A percentile compares a stretch with the other conserved stretches of the same genome.
phyloP scores from a whole-genome alignment of 2,113 vertebrate genomes.

The Gasterosteus aculeatus region DNA sequence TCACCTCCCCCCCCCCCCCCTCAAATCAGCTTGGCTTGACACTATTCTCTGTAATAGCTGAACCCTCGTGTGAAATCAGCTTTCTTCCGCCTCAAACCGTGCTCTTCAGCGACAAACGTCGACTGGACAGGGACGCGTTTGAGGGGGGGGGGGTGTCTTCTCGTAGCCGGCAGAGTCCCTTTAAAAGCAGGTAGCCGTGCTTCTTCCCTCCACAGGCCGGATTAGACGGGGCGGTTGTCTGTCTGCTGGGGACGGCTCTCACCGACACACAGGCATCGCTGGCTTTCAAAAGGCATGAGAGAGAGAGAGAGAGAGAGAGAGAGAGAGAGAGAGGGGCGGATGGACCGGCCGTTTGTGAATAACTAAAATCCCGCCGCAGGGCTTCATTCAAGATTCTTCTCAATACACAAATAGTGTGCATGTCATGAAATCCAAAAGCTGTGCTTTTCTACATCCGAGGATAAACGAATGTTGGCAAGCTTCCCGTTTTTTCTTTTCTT shows the following conservation, averaged over 20 bases:
- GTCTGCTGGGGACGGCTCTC: slow-evolving; percentile 26
- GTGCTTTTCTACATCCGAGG: slow-evolving; percentile 30
- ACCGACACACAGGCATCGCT: slow-evolving; percentile 51
- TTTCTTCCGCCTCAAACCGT: slow-evolving; percentile 8
- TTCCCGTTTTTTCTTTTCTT: background rate
- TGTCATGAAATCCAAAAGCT: slow-evolving; percentile 19
- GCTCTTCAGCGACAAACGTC: background rate
- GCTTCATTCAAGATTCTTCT: slow-evolving; percentile 28
- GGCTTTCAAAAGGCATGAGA: slow-evolving; percentile 57
- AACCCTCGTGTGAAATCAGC: background rate
- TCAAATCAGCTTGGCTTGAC: background rate
- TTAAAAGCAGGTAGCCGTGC: background rate
- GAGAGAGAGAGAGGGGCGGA: slow-evolving; percentile 25
- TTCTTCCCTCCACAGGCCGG: background rate
- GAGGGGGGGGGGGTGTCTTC: background rate
- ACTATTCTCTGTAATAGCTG: background rate
- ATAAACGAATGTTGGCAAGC: slow-evolving; percentile 33
- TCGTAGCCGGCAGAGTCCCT: background rate
- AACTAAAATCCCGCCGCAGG: slow-evolving; percentile 30
- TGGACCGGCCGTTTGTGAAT: slow-evolving; percentile 43
- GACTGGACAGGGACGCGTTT: background rate
- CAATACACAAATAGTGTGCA: background rate
- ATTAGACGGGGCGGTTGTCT: slow-evolving; percentile 5
- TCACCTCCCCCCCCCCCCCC: background rate
- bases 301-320: too few species aligned